Conservation (phyloP, 2,888 invertebrate species). For the Proisotoma minuta region DNA sequence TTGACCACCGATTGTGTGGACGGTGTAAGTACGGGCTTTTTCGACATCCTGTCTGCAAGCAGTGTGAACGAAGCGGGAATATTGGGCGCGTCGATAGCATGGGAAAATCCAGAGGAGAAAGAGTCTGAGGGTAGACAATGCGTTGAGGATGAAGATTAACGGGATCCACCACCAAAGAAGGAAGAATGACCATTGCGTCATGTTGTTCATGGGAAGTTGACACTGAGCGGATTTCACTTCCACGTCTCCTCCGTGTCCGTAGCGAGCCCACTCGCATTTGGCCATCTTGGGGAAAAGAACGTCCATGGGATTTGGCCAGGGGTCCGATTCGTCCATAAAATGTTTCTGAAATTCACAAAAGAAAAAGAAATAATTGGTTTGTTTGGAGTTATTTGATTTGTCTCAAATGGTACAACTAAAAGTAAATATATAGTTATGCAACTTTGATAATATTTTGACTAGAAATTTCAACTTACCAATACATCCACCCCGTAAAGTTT, state of each 20-base stretch:
- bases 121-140: slow-evolving; percentile 6
- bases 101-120: slow-evolving; percentile 10
- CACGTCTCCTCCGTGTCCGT: slow-evolving; percentile 21
- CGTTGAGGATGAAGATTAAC: slow-evolving; percentile 16
- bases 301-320: slow-evolving; percentile 31
- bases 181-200: slow-evolving; percentile 29
- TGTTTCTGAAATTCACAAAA: background rate
- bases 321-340: slow-evolving; percentile 20
- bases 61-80: slow-evolving; percentile 16
- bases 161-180: slow-evolving; percentile 29
- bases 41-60: slow-evolving; percentile 24
- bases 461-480: too few relatives aligned
- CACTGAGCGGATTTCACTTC: slow-evolving; percentile 24
- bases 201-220: slow-evolving; percentile 31
- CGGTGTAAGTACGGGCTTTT: slow-evolving; percentile 13
- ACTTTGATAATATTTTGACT: too few relatives aligned
- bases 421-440: too few relatives aligned
- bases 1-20: background rate
- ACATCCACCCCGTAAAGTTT: slow-evolving; percentile 21
- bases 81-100: slow-evolving; percentile 12
- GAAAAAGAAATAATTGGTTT: too few relatives aligned
- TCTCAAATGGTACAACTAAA: too few relatives aligned
- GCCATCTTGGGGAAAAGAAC: slow-evolving; percentile 30
- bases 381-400: too few relatives aligned
- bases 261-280: slow-evolving; percentile 25